Evolutionary conservation across 2,113 vertebrate genomes (phyloP).

Genomic region (Spheniscus mendiculus): DNA sequence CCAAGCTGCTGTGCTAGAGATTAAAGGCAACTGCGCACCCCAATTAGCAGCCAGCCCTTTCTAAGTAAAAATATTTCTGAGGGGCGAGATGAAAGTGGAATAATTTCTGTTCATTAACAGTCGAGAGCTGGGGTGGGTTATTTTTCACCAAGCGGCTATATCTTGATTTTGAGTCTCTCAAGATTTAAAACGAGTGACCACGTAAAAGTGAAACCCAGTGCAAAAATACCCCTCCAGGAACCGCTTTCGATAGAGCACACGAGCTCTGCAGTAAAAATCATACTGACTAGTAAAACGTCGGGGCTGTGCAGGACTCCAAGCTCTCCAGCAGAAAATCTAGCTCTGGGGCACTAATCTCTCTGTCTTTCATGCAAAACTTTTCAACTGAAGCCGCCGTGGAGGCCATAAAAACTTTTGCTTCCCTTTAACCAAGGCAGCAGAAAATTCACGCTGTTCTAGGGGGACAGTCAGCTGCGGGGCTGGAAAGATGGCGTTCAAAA

Average conservation of each 20-base stretch:
- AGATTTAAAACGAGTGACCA: background rate
- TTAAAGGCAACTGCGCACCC: constrained; percentile 74
- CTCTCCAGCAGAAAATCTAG: background rate
- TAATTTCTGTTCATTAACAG: constrained; percentile 74
- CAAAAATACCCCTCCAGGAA: constrained; percentile 23
- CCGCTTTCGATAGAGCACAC: background rate
- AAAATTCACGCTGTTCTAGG: background rate
- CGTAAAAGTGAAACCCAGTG: background rate
- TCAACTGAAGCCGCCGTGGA: background rate
- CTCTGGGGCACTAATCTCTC: constrained; percentile 36
- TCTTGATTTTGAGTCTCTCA: background rate
- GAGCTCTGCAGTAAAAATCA: constrained; percentile 7
- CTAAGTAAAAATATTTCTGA: constrained; percentile 73
- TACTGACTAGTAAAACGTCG: constrained; percentile 2
- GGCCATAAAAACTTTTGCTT: constrained; percentile 22
- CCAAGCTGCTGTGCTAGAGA: constrained; percentile 72
- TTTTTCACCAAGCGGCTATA: background rate
- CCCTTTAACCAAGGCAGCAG: background rate
- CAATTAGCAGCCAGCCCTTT: constrained; percentile 74
- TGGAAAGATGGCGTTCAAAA: background rate
- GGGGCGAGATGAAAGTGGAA: constrained; percentile 75
- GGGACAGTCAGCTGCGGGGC: background rate
- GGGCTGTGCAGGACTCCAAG: background rate
- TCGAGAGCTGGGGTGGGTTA: constrained; percentile 8
- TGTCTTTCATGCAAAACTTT: background rate